These are phyloP conservation scores for Plemyria rubiginata DNA, from an alignment of 2,888 invertebrate species.

Conservation along the genomic window DNA sequence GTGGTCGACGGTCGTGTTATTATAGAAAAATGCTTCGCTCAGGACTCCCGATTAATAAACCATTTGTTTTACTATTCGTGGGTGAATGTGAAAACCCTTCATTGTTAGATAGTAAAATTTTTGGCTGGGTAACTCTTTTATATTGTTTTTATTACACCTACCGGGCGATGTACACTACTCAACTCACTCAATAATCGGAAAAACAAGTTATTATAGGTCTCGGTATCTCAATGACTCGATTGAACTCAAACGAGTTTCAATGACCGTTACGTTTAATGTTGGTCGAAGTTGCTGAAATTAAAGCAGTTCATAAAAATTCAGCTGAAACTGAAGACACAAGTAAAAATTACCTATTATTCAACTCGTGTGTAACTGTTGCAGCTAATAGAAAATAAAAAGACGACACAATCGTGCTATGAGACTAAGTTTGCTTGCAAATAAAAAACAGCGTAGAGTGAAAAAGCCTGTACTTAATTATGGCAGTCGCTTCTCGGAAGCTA, in stretches of 20 bases:
- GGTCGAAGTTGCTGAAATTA: not conserved
- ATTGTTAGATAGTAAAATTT: too few species aligned
- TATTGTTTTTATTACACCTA: too few species aligned
- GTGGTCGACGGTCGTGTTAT: constrained; percentile 5
- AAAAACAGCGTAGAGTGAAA: constrained; percentile 15
- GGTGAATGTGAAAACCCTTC: not conserved
- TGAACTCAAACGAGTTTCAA: not conserved
- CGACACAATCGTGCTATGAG: constrained; percentile 35
- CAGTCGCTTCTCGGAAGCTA: constrained; percentile 11
- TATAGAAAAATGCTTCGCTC: constrained; percentile 15
- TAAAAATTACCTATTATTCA: constrained; percentile 26
- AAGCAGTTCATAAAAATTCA: constrained; percentile 18
- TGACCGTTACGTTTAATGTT: not conserved
- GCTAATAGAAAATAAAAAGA: constrained; percentile 29
- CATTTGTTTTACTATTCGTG: not conserved
- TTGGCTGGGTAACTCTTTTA: too few species aligned
- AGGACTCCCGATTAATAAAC: not conserved
- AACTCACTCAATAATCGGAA: not conserved
- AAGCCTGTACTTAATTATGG: constrained; percentile 11
- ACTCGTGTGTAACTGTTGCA: constrained; percentile 22
- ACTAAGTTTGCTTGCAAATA: constrained; percentile 25
- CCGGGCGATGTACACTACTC: too few species aligned
- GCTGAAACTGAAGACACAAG: constrained; percentile 19
- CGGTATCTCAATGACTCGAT: not conserved
- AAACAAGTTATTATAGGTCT: not conserved